Base-by-base conservation (phyloP, 2,888 invertebrate genomes). In the Venustoraphidia nigricollis region DNA sequence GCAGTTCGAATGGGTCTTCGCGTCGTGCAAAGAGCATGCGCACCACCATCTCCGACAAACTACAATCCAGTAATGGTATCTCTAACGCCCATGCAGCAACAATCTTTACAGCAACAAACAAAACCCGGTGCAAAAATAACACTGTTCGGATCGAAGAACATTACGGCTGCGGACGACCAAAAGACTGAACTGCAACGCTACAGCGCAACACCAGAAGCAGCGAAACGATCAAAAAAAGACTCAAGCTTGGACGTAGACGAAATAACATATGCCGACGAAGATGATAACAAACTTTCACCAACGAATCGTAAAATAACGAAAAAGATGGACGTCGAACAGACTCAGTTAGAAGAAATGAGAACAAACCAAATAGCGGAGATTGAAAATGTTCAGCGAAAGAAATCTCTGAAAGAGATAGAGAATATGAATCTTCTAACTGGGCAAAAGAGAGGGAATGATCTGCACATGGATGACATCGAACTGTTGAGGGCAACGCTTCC, bases 1-100 rank as follows among this genome's bases (percentile, higher is more conserved):
- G 82, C 82, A 1, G 87, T 91, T 13, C 77, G 84, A 50, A 89
- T 91, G 86, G 87, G 88, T 35, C 85, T 91, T 50, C 71, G 89
- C 8, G 87, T 90, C 47, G 78, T 89, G 34, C 88, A 89, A 60
- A 79, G 74, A 59, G 68, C 66, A 3, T 64, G 60, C 45, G 65
- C 66, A 2, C 68, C 68, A 5, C 67, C 67, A 2, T 63, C 66
- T 0, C 67, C 67, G 1, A 57, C 60, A 48, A 53, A 60, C n/a
- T 66, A 63, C 55, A 60, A 64, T 45, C 63, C 65, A 60, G 35
- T 48, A 51, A 48, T 41, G 38, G 49, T 52, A 42, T 50, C 35
- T 53, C 56, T n/a, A 53, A 49, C 51, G 41, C 36, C 37, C 47
- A 36, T 38, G 38, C 44, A 46, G 44, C n/a, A 42, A 36, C 44